Conservation (phyloP, 2,888 invertebrate genomes). For the Melinaea marsaeus region DNA sequence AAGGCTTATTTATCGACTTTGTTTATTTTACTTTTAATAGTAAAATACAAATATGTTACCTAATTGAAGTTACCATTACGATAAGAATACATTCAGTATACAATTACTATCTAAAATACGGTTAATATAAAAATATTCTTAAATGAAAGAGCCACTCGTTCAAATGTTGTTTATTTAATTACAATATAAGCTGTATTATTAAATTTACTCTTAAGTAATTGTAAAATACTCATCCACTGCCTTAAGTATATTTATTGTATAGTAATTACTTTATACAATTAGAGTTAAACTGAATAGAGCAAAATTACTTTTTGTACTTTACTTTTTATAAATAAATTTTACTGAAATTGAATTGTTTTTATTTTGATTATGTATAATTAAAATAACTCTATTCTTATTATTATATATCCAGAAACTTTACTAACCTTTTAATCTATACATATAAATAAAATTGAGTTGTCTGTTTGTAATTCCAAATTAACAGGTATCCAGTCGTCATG, state of each 20-base stretch:
- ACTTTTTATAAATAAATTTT: conserved; percentile 54
- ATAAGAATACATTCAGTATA: not conserved
- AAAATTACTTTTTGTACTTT: conserved; percentile 64
- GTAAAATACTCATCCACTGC: conserved; percentile 35
- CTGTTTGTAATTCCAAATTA: no score
- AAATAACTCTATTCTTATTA: no score
- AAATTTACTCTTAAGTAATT: conserved; percentile 22
- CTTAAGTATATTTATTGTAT: conserved; percentile 38
- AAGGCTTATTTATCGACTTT: not conserved
- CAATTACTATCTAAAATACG: no score
- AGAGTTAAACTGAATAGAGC: conserved; percentile 11
- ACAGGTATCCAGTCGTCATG: no score
- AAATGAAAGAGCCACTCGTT: no score
- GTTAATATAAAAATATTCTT: not conserved
- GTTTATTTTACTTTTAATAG: no score
- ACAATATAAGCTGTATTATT: conserved; percentile 9
- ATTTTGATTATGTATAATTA: not conserved
- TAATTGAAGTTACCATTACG: conserved; percentile 1
- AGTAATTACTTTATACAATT: conserved; percentile 18
- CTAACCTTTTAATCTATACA: no score
- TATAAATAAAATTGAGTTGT: no score
- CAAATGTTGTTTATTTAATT: conserved; percentile 10
- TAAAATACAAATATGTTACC: conserved; percentile 1
- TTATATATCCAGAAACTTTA: no score
- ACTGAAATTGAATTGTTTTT: conserved; percentile 10